A percentile compares a stretch with the other conserved stretches of the same genome.
Evolutionary conservation across 2,888 invertebrate genomes (phyloP).

Genomic region (Cheilosia scutellata): DNA sequence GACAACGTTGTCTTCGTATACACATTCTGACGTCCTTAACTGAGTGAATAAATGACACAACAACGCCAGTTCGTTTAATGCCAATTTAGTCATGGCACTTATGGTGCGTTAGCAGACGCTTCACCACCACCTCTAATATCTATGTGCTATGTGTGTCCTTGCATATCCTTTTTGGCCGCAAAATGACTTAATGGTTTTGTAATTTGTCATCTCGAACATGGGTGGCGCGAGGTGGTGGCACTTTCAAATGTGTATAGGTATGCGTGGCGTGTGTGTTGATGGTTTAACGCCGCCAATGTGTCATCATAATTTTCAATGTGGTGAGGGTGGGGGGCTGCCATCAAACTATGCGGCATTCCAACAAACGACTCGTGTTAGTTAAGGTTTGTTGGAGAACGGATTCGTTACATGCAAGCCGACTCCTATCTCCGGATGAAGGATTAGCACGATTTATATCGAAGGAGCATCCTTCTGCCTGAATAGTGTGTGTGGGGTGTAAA

Average conservation of each 20-base stretch:
- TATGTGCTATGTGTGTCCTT: conserved; percentile 41
- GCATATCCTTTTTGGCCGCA: conserved; percentile 72
- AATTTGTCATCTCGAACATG: conserved; percentile 75
- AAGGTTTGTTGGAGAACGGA: conserved; percentile 19
- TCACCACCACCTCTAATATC: not conserved
- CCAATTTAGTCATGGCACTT: conserved; percentile 73
- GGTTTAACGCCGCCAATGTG: conserved; percentile 73
- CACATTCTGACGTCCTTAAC: conserved; percentile 60
- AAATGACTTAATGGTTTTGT: conserved; percentile 76
- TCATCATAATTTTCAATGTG: conserved; percentile 65
- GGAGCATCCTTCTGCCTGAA: conserved; percentile 29
- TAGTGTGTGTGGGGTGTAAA: conserved; percentile 28
- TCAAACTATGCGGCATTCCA: conserved; percentile 51
- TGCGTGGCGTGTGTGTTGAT: conserved; percentile 43
- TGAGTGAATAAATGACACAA: conserved; percentile 74
- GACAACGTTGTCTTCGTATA: conserved; percentile 40
- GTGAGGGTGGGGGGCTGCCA: not conserved
- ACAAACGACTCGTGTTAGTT: conserved; percentile 31
- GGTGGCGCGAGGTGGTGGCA: conserved; percentile 23
- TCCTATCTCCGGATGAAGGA: conserved; percentile 59
- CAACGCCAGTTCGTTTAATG: conserved; percentile 72
- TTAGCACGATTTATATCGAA: conserved; percentile 64
- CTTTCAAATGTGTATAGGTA: conserved; percentile 31
- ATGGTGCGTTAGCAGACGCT: conserved; percentile 58
- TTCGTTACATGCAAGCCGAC: conserved; percentile 51